Conservation (phyloP, 2,113 vertebrate species). For the Actenoides lindsayi region DNA sequence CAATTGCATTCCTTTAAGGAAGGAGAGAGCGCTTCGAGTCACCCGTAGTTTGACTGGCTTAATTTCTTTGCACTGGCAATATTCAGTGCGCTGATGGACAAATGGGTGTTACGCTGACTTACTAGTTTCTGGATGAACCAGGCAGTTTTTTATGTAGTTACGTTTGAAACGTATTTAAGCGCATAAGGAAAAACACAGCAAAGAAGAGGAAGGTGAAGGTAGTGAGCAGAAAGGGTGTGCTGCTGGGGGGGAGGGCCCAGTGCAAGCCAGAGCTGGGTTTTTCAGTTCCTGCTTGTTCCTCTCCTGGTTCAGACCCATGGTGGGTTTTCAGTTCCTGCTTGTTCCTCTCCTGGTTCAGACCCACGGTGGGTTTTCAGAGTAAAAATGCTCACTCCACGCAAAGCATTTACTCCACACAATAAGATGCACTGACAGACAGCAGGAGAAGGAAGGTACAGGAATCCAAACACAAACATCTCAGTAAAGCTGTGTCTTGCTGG, state of each 20-base stretch:
- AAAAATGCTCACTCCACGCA: background rate
- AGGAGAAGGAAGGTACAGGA: background rate
- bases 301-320: rapidly evolving
- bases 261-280: background rate
- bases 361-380: background rate
- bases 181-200: background rate
- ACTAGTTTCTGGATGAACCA: background rate
- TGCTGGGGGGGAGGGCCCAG: background rate
- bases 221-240: background rate
- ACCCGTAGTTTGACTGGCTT: background rate
- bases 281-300: background rate
- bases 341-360: too few species aligned
- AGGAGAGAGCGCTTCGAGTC: conserved; percentile 17
- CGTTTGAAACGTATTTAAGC: background rate
- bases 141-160: background rate
- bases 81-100: background rate
- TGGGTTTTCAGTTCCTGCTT: background rate
- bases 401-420: background rate
- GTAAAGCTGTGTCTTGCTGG: background rate
- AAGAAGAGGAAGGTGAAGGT: background rate
- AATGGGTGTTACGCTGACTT: background rate
- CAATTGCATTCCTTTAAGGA: conserved; percentile 46
- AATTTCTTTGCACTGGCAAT: conserved; percentile 3
- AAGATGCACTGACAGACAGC: background rate
- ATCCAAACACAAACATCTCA: background rate